Evolutionary conservation across 2,888 invertebrate genomes (phyloP), one percentile per base, ranked within the genome.

Genomic region (Tillus elongatus): DNA sequence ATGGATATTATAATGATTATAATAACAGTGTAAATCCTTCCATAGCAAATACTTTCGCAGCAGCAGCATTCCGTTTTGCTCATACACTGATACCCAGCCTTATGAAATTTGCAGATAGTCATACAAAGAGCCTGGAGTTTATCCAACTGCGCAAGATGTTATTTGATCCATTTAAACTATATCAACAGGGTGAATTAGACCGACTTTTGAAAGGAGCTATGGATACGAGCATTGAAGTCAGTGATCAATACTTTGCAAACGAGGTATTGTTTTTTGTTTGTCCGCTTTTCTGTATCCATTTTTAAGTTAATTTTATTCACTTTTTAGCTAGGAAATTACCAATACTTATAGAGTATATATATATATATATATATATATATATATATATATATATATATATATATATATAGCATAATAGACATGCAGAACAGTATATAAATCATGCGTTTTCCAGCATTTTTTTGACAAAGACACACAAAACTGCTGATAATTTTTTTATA

Each of bases 11-110:
- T 9, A 44, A 57, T 12, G 63, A 62, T 3, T 87, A 88, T 58
- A 75, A 85, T 57, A 64, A 72, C 0, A 61, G 61, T 0, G 71
- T 84, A 4, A 79, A 92, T 60, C 79, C 90, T 0, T 72, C 77
- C 3, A 73, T 92, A 35, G 82, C 86, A 8, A 92, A 92, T 64
- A 79, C 77, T 58, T 91, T 92, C 66, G 82, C 91, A 0, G 71
- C 83, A 0, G 79, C 90, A 0, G 86, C 83, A 0, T 92, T 90
- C 60, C 73, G 93, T 44, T 92, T 93, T 56, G 93, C 90, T 0
- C 91, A 92, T 55, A 88, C 88, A 0, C 64, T 91, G 9, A 66
- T 92, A 12, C 87, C 87, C 34, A 80, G 82, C 9, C 63, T 89
- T 34, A 80, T 88, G 61, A 81, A 79, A 62, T 66, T 65, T 35